phyloP scores from a whole-genome alignment of 2,888 invertebrate species.

The Eupithecia abbreviata region DNA sequence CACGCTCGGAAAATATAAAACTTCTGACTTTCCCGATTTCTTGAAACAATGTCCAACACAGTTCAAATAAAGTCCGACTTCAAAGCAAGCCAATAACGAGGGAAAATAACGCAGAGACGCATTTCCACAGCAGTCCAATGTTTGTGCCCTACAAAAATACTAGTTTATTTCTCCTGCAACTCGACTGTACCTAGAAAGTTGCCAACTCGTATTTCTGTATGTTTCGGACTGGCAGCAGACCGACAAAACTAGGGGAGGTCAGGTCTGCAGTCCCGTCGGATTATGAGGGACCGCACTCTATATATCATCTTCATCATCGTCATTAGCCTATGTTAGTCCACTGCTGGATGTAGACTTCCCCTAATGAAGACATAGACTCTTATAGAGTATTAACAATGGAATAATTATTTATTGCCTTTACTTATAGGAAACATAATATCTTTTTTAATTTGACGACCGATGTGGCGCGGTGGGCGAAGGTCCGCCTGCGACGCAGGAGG shows the following conservation, averaged over 20 bases:
- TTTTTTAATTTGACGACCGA: no score
- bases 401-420: no score
- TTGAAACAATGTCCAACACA: not conserved
- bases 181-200: not conserved
- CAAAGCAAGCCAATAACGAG: conserved; percentile 24
- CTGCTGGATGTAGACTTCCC: no score
- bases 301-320: no score
- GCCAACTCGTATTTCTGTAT: not conserved
- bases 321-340: no score
- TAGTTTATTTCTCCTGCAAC: conserved; percentile 9
- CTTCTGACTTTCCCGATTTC: not conserved
- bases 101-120: conserved; percentile 17
- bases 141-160: conserved; percentile 18
- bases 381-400: no score
- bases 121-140: conserved; percentile 10
- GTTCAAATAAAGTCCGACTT: conserved; percentile 7
- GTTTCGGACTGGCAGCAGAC: not conserved
- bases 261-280: not conserved
- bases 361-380: no score
- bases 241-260: not conserved
- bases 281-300: no score
- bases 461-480: no score
- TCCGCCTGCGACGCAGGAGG: no score
- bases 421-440: no score
- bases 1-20: not conserved